Base-by-base conservation (phyloP, 2,797 vertebrate genomes). In the Megalops cyprinoides region DNA sequence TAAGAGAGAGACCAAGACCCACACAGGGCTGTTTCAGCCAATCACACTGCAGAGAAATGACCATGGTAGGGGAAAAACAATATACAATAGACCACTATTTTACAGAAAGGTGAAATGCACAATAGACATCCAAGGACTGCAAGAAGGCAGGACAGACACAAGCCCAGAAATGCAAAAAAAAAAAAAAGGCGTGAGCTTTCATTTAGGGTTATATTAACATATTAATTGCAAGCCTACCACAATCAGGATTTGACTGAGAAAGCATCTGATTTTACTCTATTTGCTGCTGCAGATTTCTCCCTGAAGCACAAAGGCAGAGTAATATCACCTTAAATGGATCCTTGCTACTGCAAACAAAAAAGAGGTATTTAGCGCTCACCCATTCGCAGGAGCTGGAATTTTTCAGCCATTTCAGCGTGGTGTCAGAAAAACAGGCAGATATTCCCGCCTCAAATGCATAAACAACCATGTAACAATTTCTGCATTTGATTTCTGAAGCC, bases 391-490 rank as follows among this genome's bases (percentile, higher is more conserved):
- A 73, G 18, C 79, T 48, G 73, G 42, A 9, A 37, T 34, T 60
- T 34, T 74, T 71, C 74, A 73, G 34, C 67, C 81, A 82, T 82
- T 73, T 73, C 51, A 23, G 44, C 44, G 49, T 69, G 42, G 51
- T 18, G 20, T 49, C 60, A 49, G n/a, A 25, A 37, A n/a, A 25
- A 49, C 15, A 48, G 44, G 65, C 20, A 69, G 60, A 79, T 69
- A 44, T 79, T 53, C 69, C 56, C 53, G 37, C 83, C 86, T 89
- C 90, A 76, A 78, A 2, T 89, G 84, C 83, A 89, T 88, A 90
- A 90, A 90, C 88, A 88, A 83, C 92, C 92, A 91, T 91, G 91
- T 90, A 92, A 93, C 90, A 91, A n/a, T 93, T 90, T 88, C 93
- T 94, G 92, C 92, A 91, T 93, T 90, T 23, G 18, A 20, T 69